Conservation (phyloP, 64 coral and sea anemone species). For the Dendronephthya gigantea region DNA sequence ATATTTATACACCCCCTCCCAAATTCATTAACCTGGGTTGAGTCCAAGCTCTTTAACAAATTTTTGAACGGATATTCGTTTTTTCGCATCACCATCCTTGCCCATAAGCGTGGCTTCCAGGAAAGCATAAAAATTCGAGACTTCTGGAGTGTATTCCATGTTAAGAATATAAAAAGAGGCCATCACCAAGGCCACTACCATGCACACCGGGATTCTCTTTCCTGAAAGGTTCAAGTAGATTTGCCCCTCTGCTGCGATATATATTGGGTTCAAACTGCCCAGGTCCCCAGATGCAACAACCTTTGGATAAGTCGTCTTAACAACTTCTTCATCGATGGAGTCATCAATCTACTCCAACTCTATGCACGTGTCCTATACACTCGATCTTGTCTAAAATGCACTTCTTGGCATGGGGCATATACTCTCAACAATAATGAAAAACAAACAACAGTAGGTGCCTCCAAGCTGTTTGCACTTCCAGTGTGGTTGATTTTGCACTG, state of each 20-base stretch:
- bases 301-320: background rate
- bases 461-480: too few relatives aligned
- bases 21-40: background rate
- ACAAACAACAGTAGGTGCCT: too few relatives aligned
- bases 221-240: background rate
- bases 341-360: slow-evolving; percentile 9
- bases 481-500: too few relatives aligned
- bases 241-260: background rate
- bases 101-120: background rate
- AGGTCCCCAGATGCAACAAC: background rate
- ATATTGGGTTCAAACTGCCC: background rate
- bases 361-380: too few relatives aligned
- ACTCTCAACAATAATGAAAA: too few relatives aligned
- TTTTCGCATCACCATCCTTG: background rate
- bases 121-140: background rate
- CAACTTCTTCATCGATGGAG: background rate
- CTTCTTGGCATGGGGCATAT: too few relatives aligned
- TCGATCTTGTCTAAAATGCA: too few relatives aligned
- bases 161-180: background rate
- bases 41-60: background rate
- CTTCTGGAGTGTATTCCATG: slow-evolving; percentile 5
- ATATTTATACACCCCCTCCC: background rate
- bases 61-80: background rate
- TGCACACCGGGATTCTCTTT: background rate
- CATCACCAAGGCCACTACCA: background rate